Evolutionary conservation across 2,888 invertebrate species (phyloP).

Genomic region (Amblyteles armatorius): DNA sequence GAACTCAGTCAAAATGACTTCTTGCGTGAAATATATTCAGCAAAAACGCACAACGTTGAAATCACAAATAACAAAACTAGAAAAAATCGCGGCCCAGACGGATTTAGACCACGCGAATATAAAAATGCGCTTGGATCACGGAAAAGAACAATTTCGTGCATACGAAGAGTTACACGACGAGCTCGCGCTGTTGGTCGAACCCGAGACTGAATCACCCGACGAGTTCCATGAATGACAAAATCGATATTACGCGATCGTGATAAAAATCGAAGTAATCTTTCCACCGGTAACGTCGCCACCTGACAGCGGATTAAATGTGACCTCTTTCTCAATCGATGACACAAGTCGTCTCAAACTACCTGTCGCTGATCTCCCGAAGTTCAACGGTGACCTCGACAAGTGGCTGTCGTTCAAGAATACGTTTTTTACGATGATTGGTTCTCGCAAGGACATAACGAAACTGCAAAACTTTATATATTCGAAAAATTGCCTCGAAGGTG

Average conservation of each 20-base stretch:
- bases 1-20: slow-evolving; percentile 32
- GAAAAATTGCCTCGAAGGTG: slow-evolving; percentile 41
- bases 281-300: not conserved
- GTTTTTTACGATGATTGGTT: slow-evolving; percentile 55
- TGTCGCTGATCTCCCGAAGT: slow-evolving; percentile 45
- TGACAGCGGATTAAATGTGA: slow-evolving; percentile 8
- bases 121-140: slow-evolving; percentile 35
- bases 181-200: slow-evolving; percentile 49
- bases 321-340: slow-evolving; percentile 20
- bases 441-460: slow-evolving; percentile 50
- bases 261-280: not conserved
- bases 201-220: slow-evolving; percentile 19
- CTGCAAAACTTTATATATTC: slow-evolving; percentile 55
- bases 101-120: slow-evolving; percentile 30
- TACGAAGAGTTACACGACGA: slow-evolving; percentile 53
- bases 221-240: slow-evolving; percentile 45
- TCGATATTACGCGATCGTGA: slow-evolving; percentile 50
- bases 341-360: slow-evolving; percentile 54
- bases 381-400: slow-evolving; percentile 45
- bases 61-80: slow-evolving; percentile 47
- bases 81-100: slow-evolving; percentile 43
- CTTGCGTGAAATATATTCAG: slow-evolving; percentile 50
- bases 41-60: slow-evolving; percentile 57
- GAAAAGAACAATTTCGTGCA: slow-evolving; percentile 43
- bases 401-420: slow-evolving; percentile 67